phyloP scores from a whole-genome alignment of 2,888 invertebrate species.

The Euplexia lucipara region DNA sequence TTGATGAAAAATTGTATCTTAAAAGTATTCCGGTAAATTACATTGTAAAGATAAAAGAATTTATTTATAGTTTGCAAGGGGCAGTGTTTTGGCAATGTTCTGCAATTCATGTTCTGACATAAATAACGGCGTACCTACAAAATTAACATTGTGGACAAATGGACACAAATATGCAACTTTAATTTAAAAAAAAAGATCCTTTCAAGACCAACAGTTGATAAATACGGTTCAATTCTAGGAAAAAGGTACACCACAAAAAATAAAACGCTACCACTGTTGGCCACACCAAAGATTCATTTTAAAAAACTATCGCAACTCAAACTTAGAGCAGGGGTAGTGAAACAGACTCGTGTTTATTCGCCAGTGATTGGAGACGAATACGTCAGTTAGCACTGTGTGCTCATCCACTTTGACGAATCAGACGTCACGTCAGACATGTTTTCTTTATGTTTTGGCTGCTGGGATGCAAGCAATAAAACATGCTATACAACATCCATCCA shows the following conservation, averaged over 20 bases:
- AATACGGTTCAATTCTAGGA: neutral
- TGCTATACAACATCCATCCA: too few species aligned
- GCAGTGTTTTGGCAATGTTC: too few species aligned
- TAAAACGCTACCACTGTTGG: neutral
- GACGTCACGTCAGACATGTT: conserved; percentile 5
- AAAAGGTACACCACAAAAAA: neutral
- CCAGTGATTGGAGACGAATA: conserved; percentile 40
- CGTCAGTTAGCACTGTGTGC: conserved; percentile 34
- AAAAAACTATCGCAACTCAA: conserved; percentile 5
- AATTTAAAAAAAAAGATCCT: too few species aligned
- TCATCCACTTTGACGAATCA: conserved; percentile 30
- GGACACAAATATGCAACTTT: too few species aligned
- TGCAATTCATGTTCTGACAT: too few species aligned
- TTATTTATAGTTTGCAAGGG: too few species aligned
- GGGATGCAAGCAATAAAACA: neutral
- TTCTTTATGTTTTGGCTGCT: conserved; percentile 5
- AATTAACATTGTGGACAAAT: too few species aligned
- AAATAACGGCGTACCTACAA: too few species aligned
- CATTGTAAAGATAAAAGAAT: too few species aligned
- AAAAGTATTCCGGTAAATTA: too few species aligned
- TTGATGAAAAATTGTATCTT: too few species aligned
- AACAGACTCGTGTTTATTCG: conserved; percentile 14
- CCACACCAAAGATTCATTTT: conserved; percentile 2
- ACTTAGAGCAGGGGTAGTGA: conserved; percentile 17
- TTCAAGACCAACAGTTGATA: too few species aligned